phyloP scores from a whole-genome alignment of 2,888 invertebrate species.

The Acrocera orbiculus region DNA sequence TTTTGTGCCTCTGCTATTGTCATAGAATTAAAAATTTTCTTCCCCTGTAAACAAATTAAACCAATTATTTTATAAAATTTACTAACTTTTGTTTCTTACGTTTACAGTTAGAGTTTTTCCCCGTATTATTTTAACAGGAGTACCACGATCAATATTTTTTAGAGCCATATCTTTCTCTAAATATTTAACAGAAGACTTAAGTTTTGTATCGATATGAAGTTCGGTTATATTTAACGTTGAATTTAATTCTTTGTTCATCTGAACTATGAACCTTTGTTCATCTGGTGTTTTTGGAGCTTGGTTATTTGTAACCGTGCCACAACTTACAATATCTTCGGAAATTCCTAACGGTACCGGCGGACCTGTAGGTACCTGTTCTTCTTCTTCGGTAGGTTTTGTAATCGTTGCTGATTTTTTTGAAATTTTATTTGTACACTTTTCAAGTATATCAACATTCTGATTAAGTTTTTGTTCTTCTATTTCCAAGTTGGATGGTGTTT shows the following conservation, averaged over 20 bases:
- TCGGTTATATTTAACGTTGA: constrained; percentile 6
- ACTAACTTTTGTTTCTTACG: too few relatives aligned
- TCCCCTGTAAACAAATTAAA: neutral
- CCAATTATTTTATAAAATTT: too few relatives aligned
- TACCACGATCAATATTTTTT: too few relatives aligned
- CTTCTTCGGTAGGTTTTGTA: constrained; percentile 2
- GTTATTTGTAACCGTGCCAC: neutral
- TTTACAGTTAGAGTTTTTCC: too few relatives aligned
- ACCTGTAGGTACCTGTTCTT: constrained; percentile 11
- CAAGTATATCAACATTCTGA: neutral
- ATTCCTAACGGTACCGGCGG: constrained; percentile 9
- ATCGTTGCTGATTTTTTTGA: constrained; percentile 5
- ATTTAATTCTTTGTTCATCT: constrained; percentile 13
- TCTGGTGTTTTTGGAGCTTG: constrained; percentile 15
- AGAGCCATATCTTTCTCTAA: neutral
- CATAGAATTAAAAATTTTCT: neutral
- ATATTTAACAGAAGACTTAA: neutral
- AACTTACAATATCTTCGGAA: neutral
- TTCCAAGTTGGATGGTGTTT: neutral
- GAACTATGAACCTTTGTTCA: constrained; percentile 17
- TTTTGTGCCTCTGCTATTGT: constrained; percentile 2
- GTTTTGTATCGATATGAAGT: constrained; percentile 2
- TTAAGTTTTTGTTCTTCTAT: neutral
- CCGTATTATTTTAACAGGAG: too few relatives aligned
- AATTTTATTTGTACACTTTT: constrained; percentile 6